Evolutionary conservation across 2,113 vertebrate genomes (phyloP).

Genomic region (Stegostoma tigrinum): DNA sequence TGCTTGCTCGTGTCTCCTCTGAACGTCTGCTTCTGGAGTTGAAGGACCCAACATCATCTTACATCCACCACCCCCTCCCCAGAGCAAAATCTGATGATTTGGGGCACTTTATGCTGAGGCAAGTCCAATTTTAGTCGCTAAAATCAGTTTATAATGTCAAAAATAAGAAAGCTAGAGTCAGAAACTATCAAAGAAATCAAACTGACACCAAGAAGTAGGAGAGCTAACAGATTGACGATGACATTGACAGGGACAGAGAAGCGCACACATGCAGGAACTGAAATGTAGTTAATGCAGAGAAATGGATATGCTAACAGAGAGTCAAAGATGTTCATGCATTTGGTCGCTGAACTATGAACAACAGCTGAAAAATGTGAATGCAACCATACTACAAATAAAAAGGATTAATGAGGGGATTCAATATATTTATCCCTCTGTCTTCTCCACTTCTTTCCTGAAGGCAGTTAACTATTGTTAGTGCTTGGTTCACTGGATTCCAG

Average conservation of each 20-base stretch:
- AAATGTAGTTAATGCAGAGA: background rate
- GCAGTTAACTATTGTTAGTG: background rate
- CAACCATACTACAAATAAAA: background rate
- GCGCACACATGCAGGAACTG: background rate
- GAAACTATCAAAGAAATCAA: background rate
- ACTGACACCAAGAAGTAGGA: background rate
- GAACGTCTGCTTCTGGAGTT: too few species aligned
- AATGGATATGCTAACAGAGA: background rate
- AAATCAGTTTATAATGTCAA: background rate
- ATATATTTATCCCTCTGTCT: background rate
- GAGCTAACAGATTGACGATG: background rate
- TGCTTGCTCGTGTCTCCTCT: too few species aligned
- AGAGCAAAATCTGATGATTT: too few species aligned
- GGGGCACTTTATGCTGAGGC: too few species aligned
- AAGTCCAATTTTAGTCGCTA: background rate
- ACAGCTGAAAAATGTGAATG: background rate
- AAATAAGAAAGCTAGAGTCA: background rate
- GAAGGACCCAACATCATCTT: too few species aligned
- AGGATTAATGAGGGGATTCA: background rate
- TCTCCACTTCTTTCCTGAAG: background rate
- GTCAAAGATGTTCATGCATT: background rate
- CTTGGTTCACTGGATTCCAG: background rate
- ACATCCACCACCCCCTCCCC: too few species aligned
- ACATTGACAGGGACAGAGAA: background rate
- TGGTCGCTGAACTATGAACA: slow-evolving; percentile 7